Percentiles rank a stretch among this genome's conserved stretches.
These are phyloP conservation scores for Meteorus colon DNA, from an alignment of 2,888 invertebrate species.

Conservation along the genomic window DNA sequence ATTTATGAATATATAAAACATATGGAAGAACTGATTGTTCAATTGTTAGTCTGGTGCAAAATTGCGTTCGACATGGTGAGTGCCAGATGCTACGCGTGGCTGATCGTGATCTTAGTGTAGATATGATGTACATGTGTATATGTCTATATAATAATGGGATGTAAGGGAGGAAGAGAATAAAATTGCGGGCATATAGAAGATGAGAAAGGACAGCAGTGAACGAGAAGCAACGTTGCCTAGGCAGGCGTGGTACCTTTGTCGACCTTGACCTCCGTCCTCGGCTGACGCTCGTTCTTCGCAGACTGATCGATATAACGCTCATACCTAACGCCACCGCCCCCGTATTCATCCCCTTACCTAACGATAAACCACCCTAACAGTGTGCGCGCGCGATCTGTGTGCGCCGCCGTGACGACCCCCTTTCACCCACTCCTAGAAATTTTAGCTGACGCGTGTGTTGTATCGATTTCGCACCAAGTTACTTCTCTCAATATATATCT, in stretches of 20 bases:
- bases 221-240: conserved; percentile 29
- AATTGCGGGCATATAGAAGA: conserved; percentile 31
- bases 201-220: conserved; percentile 27
- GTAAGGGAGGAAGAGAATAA: conserved; percentile 27
- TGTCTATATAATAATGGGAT: background rate
- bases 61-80: conserved; percentile 14
- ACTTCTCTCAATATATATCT: conserved; percentile 43
- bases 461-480: conserved; percentile 59
- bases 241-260: conserved; percentile 56
- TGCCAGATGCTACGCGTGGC: conserved; percentile 45
- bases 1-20: background rate
- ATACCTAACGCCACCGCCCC: conserved; percentile 23
- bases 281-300: conserved; percentile 65
- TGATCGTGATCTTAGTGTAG: conserved; percentile 29
- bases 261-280: conserved; percentile 72
- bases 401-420: conserved; percentile 48
- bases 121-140: conserved; percentile 10
- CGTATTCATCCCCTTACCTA: conserved; percentile 45
- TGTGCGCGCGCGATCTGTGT: conserved; percentile 40
- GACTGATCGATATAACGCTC: conserved; percentile 68
- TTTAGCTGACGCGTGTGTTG: conserved; percentile 49
- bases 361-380: conserved; percentile 51
- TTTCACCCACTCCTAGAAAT: conserved; percentile 35
- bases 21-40: conserved; percentile 17
- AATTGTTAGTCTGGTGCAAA: conserved; percentile 28